Base-by-base conservation (phyloP, 2,113 vertebrate genomes). In the Prinia subflava region DNA sequence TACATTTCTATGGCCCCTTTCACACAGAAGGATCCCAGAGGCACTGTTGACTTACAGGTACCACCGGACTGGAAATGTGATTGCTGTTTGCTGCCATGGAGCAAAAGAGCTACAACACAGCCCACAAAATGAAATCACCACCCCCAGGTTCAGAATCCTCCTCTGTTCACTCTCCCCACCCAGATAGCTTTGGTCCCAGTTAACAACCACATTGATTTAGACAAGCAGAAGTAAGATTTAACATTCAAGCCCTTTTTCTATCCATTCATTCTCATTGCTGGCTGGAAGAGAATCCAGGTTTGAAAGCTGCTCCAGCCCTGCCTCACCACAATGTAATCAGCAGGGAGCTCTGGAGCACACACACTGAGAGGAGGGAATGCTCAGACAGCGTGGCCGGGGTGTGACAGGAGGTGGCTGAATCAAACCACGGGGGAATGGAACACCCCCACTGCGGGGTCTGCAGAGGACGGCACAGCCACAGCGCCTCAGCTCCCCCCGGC, bases 21-120 rank as follows among this genome's bases (percentile, higher is more conserved):
- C 95, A 70, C 39, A 83, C 87, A 65, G 89, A 62, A 92, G 85
- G 92, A 96, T 93, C 97, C 95, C 97, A 92, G 73, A 96, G 95
- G 95, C 79, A 63, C 90, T 62, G 82, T 46, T 92, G 89, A 96
- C 88, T 94, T 82, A 75, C 52, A 87, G 86, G 90, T 95, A 74
- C 20, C 90, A 87, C 59, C 0, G 0, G 63, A 59, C 88, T 75
- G 88, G 83, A 92, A 89, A 91, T 30, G 87, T 7, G 80, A 75
- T 59, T 73, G 86, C 63, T 63, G 35, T 59, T 82, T 92, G 52
- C 73, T 79, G 50, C 60, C 52, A 41, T 0, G 46, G 2, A 88
- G 79, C 50, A 63, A 8, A 33, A 25, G 28, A 62, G 71, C 71
- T 55, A 47, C 79, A 83, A 56, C 65, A 65, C 21, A 50, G 59